These are phyloP conservation scores for Neodiprion lecontei DNA, from an alignment of 1,140 invertebrate species.

Conservation along the genomic window DNA sequence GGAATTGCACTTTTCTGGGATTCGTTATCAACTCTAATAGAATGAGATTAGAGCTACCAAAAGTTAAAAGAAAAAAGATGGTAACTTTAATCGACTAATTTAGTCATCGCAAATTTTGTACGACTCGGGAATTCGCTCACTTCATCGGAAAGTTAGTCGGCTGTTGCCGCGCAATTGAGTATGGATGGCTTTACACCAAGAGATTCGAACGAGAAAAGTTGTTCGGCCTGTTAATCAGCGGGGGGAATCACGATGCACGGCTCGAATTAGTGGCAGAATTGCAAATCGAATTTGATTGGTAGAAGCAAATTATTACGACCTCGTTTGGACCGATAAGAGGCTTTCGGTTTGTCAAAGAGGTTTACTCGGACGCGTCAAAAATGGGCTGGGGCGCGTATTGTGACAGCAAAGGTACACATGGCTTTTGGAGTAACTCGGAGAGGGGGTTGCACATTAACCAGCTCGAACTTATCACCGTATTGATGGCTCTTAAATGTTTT, in stretches of 20 bases:
- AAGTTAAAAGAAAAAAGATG: constrained; percentile 26
- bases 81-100: constrained; percentile 19
- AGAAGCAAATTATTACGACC: constrained; percentile 30
- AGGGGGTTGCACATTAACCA: constrained; percentile 44
- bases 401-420: constrained; percentile 25
- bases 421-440: constrained; percentile 33
- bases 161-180: too few species aligned
- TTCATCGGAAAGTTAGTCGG: constrained; percentile 26
- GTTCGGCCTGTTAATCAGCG: constrained; percentile 18
- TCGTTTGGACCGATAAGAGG: constrained; percentile 19
- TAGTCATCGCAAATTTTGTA: constrained; percentile 15
- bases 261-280: not conserved
- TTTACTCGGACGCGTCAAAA: too few species aligned
- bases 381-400: constrained; percentile 2
- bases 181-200: too few species aligned
- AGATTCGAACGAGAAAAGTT: not conserved
- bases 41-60: constrained; percentile 29
- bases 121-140: constrained; percentile 34
- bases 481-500: constrained; percentile 44
- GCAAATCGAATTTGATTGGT: constrained; percentile 37
- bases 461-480: constrained; percentile 42
- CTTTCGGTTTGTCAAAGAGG: constrained; percentile 20
- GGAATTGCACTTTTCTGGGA: constrained; percentile 33
- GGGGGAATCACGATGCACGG: constrained; percentile 1
- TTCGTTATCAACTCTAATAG: constrained; percentile 30